phyloP scores from a whole-genome alignment of 1,140 invertebrate genomes.

The Melipona quadrifasciata region DNA sequence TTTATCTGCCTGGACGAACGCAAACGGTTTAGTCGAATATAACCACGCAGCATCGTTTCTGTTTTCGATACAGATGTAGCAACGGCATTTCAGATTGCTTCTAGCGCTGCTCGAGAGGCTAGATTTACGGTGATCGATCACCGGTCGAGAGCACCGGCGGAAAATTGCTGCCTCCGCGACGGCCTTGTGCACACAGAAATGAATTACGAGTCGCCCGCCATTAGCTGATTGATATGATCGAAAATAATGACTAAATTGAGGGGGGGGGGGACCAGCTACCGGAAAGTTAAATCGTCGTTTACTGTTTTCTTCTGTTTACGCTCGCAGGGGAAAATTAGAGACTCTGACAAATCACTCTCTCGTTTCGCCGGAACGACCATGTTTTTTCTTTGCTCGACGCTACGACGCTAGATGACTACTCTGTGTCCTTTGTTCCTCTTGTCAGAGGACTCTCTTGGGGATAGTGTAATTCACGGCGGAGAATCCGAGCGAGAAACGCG shows the following conservation, averaged over 20 bases:
- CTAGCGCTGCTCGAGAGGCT: not conserved
- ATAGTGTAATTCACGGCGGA: not conserved
- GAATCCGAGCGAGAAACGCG: too few relatives aligned
- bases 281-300: not conserved
- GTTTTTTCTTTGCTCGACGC: not conserved
- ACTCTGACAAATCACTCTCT: not conserved
- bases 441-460: too few relatives aligned
- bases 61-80: not conserved
- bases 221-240: slow-evolving; percentile 62
- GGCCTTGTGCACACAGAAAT: slow-evolving; percentile 33
- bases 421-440: not conserved
- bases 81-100: slow-evolving; percentile 30
- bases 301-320: not conserved
- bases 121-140: slow-evolving; percentile 59
- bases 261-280: not conserved
- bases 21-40: not conserved
- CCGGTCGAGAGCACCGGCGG: not conserved
- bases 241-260: slow-evolving; percentile 54
- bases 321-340: not conserved
- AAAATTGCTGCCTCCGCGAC: slow-evolving; percentile 53
- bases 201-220: slow-evolving; percentile 37
- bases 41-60: slow-evolving; percentile 6
- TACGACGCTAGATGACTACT: not conserved
- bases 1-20: not conserved
- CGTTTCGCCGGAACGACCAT: not conserved